phyloP scores from a whole-genome alignment of 2,888 invertebrate genomes.

The Leptinotarsa juncta region DNA sequence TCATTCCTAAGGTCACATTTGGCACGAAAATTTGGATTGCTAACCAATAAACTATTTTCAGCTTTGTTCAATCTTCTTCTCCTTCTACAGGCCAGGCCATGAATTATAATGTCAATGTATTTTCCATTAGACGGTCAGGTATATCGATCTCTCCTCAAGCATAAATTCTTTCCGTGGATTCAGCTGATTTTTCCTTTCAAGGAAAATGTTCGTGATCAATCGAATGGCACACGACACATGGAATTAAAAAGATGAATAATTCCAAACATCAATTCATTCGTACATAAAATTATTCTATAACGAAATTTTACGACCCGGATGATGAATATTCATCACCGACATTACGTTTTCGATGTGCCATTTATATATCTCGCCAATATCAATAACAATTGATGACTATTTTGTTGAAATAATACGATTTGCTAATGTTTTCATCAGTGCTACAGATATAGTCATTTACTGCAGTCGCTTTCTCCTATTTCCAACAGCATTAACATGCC shows the following conservation, averaged over 20 bases:
- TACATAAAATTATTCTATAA: not conserved
- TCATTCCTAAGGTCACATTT: no score
- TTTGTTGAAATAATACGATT: not conserved
- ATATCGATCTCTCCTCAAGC: no score
- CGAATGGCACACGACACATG: no score
- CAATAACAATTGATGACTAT: not conserved
- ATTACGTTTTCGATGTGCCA: not conserved
- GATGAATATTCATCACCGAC: slow-evolving; percentile 5
- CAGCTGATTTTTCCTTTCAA: no score
- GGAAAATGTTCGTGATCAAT: no score
- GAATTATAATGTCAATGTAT: no score
- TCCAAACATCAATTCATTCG: not conserved
- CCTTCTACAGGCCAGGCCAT: no score
- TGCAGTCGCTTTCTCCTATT: not conserved
- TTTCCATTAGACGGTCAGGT: no score
- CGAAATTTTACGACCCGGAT: not conserved
- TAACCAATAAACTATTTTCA: no score
- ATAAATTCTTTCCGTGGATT: no score
- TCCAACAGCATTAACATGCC: not conserved
- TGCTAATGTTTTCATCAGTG: not conserved
- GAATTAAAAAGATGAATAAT: not conserved
- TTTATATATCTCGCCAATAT: not conserved
- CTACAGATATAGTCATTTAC: not conserved
- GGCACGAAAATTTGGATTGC: no score
- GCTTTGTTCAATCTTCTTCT: no score